A percentile compares a stretch with the other conserved stretches of the same genome.
Conservation (phyloP, 2,113 vertebrate genomes). For the Oncorhynchus kisutch region DNA sequence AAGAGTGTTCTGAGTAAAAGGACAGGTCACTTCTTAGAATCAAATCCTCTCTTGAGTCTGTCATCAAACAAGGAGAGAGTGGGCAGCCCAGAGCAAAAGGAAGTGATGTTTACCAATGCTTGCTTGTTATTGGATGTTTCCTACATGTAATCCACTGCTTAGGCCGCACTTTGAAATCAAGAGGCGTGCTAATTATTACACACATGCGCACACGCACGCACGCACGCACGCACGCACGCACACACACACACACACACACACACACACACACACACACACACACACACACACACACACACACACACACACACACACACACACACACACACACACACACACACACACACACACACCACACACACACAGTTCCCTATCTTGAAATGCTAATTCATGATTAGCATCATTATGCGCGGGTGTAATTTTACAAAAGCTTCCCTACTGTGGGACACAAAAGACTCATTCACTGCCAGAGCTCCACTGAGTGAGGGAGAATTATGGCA, state of each 20-base stretch:
- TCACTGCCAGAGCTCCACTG: constrained; percentile 61
- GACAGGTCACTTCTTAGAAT: constrained; percentile 20
- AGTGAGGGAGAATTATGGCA: constrained; percentile 67
- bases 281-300: constrained; percentile 21
- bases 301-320: constrained; percentile 19
- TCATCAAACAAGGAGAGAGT: neutral
- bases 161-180: constrained; percentile 26
- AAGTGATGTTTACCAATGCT: constrained; percentile 3
- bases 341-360: constrained; percentile 23
- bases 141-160: neutral
- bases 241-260: neutral
- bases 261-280: constrained; percentile 14
- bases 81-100: neutral
- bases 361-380: constrained; percentile 62
- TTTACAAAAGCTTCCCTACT: constrained; percentile 72
- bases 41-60: constrained; percentile 22
- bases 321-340: constrained; percentile 22
- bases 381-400: constrained; percentile 77
- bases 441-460: constrained; percentile 71
- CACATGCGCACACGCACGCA: constrained; percentile 7
- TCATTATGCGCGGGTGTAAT: constrained; percentile 72
- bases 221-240: constrained; percentile 33
- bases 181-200: constrained; percentile 31
- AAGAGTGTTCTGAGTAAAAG: neutral
- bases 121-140: constrained; percentile 12